Conservation (phyloP, 2,113 vertebrate species). For the Felis chaus region DNA sequence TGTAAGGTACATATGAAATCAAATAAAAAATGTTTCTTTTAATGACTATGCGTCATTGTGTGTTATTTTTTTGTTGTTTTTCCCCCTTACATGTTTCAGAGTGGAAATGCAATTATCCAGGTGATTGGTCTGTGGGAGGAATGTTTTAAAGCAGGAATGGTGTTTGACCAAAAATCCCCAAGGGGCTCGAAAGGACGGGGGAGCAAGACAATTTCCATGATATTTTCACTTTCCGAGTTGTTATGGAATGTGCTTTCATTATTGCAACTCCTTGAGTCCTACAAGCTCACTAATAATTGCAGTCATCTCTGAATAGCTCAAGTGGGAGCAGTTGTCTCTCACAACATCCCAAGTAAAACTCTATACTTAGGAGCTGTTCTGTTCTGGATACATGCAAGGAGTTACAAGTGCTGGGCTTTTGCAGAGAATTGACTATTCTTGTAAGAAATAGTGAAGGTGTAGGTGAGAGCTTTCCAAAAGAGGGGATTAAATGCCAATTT, state of each 20-base stretch:
- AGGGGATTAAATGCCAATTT: not conserved
- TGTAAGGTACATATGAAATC: not conserved
- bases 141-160: conserved; percentile 29
- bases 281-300: conserved; percentile 71
- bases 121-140: conserved; percentile 32
- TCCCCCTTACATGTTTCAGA: conserved; percentile 13
- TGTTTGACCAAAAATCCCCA: conserved; percentile 40
- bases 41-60: not conserved
- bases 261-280: conserved; percentile 63
- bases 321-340: conserved; percentile 65
- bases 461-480: not conserved
- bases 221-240: conserved; percentile 53
- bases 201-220: not conserved
- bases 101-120: conserved; percentile 43
- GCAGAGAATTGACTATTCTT: not conserved
- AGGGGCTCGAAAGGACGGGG: not conserved
- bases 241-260: conserved; percentile 51
- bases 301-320: conserved; percentile 64
- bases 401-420: conserved; percentile 33
- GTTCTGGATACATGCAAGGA: not conserved
- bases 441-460: conserved; percentile 7
- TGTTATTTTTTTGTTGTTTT: conserved; percentile 54
- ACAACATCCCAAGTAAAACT: conserved; percentile 59
- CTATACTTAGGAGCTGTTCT: conserved; percentile 13
- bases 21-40: conserved; percentile 56